These are phyloP conservation scores for Ostrea denselamellosa DNA, from an alignment of 1,140 invertebrate species.

Conservation along the genomic window DNA sequence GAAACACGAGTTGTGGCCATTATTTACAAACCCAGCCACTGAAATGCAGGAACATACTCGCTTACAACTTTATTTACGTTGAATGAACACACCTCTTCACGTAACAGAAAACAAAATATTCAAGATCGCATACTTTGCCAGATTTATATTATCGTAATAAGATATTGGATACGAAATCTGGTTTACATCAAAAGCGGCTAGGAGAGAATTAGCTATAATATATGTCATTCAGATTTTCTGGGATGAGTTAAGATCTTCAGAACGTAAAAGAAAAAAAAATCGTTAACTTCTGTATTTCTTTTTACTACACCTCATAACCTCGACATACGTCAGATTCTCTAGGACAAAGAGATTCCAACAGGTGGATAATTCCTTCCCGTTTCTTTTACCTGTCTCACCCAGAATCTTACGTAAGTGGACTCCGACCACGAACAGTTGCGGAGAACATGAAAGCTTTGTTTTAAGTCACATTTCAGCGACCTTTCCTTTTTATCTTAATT, in stretches of 20 bases:
- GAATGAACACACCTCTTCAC: not conserved
- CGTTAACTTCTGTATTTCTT: not conserved
- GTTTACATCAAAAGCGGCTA: not conserved
- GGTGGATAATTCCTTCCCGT: not conserved
- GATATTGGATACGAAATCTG: not conserved
- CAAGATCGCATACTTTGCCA: not conserved
- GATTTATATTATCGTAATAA: constrained; percentile 8
- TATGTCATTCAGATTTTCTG: not conserved
- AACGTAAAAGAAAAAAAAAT: not conserved
- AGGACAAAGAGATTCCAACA: not conserved
- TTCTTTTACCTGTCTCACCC: not conserved
- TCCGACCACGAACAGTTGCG: no score
- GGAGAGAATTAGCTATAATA: not conserved
- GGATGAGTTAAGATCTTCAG: no score
- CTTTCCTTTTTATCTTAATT: no score
- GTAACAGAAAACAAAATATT: constrained; percentile 4
- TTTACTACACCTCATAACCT: not conserved
- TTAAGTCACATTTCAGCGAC: no score
- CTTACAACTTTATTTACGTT: constrained; percentile 20
- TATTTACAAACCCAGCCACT: not conserved
- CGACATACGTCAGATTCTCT: not conserved
- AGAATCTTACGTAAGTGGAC: not conserved
- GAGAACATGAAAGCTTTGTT: no score
- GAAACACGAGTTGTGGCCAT: not conserved
- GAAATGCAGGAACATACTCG: not conserved